Evolutionary conservation across 2,888 invertebrate genomes (phyloP), one percentile per base, ranked within the genome.

Genomic region (Tachina grossa): DNA sequence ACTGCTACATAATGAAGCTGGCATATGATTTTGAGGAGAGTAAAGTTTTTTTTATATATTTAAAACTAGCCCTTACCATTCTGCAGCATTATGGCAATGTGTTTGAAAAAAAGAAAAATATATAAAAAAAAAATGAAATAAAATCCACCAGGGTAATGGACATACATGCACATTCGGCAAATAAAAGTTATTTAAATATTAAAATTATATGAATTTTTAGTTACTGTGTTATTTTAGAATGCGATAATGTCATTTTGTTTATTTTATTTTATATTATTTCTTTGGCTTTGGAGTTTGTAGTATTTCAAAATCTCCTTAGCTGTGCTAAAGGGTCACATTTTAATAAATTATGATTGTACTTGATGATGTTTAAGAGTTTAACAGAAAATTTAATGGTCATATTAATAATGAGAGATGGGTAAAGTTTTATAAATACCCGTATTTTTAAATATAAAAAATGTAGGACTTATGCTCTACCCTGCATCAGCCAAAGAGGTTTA

Each of bases 131-230:
- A 31, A 31, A 31, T n/a, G 4, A 31, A 5, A 6, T 31, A 31
- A 31, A 31, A 31, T 31, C 31, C 41, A 43, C 22, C 53, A 55
- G 14, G 45, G 47, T 31, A 51, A 43, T 31, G 14, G 57, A 47
- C 49, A 43, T 66, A 19, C 19, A 51, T 47, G 31, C 47, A 55
- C 47, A 19, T 16, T 45, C 45, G 14, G 4, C 43, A 66, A 61
- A 47, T 22, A 75, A 72, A 84, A 72, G 3, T 68, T 72, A 77
- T 63, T 81, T 77, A 77, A 81, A 77, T 71, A 77, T 81, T 77
- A 65, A 81, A 74, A 81, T 81, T 74, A 51, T 74, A 68, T 81
- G 81, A 59, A 81, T 81, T 81, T 81, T 75, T 68, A 74, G 51
- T 75, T 53, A 68, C 51, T 51, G 16, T 75, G 43, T 53, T 74